Evolutionary conservation across 1,140 invertebrate species (phyloP).

Genomic region (Pseudomyrmex concolor): DNA sequence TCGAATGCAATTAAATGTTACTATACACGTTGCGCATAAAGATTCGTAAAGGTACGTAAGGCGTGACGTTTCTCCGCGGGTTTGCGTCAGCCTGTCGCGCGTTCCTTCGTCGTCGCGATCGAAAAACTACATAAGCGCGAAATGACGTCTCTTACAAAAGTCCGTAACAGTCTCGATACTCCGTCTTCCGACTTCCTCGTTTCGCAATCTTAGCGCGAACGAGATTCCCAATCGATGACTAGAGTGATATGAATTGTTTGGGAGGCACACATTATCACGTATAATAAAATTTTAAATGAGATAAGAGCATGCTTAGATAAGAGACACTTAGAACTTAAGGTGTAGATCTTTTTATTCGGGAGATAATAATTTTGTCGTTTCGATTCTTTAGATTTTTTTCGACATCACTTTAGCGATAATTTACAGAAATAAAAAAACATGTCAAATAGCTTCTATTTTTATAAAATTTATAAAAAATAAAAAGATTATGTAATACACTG

Average conservation of each 20-base stretch:
- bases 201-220: constrained; percentile 61
- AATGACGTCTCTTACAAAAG: constrained; percentile 66
- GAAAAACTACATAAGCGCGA: constrained; percentile 8
- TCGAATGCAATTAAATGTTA: constrained; percentile 41
- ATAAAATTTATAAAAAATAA: too few species aligned
- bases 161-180: constrained; percentile 29
- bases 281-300: too few species aligned
- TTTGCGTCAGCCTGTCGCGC: constrained; percentile 7
- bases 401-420: too few species aligned
- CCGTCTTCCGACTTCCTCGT: constrained; percentile 59
- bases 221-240: constrained; percentile 45
- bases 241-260: neutral
- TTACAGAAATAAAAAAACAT: too few species aligned
- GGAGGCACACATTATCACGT: too few species aligned
- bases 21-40: constrained; percentile 26
- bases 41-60: constrained; percentile 35
- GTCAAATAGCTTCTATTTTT: too few species aligned
- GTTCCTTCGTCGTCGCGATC: neutral
- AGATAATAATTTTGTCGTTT: too few species aligned
- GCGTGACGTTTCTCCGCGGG: constrained; percentile 34
- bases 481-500: too few species aligned
- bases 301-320: too few species aligned
- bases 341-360: too few species aligned
- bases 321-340: too few species aligned
- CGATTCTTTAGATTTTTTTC: too few species aligned